phyloP scores from a whole-genome alignment of 2,113 vertebrate species.

The Leptocoma aspasia region DNA sequence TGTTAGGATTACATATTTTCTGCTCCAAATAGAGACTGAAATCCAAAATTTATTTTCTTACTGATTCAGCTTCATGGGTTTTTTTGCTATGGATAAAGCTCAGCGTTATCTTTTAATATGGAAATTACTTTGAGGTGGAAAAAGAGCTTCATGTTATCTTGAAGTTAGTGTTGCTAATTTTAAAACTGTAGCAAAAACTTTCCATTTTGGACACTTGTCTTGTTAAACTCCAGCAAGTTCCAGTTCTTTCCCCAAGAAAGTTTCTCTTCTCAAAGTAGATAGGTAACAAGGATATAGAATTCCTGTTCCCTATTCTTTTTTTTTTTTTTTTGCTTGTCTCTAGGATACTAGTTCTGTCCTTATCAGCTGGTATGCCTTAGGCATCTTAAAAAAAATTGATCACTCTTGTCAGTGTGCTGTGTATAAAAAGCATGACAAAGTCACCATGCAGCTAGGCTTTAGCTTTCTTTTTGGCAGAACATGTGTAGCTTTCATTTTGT shows the following conservation, averaged over 20 bases:
- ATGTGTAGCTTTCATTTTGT: not conserved
- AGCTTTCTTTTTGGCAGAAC: not conserved
- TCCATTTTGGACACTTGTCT: not conserved
- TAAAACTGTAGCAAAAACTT: not conserved
- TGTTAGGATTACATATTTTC: not conserved
- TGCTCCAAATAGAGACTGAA: not conserved
- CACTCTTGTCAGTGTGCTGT: not conserved
- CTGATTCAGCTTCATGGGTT: not conserved
- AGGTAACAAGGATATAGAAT: not conserved
- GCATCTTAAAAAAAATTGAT: not conserved
- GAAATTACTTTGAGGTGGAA: not conserved
- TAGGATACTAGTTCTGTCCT: not conserved
- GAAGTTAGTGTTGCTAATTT: not conserved
- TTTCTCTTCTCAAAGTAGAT: not conserved
- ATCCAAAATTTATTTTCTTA: not conserved
- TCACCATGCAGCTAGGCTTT: not conserved
- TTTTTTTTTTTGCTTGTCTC: rapidly evolving
- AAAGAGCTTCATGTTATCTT: not conserved
- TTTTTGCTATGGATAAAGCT: not conserved
- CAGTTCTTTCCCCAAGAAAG: not conserved
- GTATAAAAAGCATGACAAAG: not conserved
- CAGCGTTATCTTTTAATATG: not conserved
- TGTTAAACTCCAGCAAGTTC: not conserved
- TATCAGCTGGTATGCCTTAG: not conserved
- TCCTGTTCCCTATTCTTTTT: not conserved